Evolutionary conservation across 1,140 invertebrate species (phyloP), one percentile per base, ranked within the genome.

Genomic region (Alviniconcha marisindica): DNA sequence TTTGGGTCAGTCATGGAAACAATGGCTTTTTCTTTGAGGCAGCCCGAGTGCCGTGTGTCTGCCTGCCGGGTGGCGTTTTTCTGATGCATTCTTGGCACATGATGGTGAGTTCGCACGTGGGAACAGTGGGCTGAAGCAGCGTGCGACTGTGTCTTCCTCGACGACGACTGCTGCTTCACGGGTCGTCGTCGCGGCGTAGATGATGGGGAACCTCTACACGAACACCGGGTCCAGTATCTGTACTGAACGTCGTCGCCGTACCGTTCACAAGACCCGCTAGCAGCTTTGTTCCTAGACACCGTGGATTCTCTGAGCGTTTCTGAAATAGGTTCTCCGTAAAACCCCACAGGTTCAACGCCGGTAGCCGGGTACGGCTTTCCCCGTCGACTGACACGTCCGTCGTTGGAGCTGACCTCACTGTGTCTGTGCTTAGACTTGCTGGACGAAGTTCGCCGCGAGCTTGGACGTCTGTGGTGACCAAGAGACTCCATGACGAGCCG

Each of bases 161-260:
- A 5, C 4, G 56, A 36, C 24, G 33, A 18, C 24, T 18, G 28
- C n/a, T 66, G 69, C 2, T 40, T 31, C 2, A 21, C 69, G 2
- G 69, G 69, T 71, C 69, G 12, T 10, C 69, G 69, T 3, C 69
- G 33, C 24, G 69, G 69, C 24, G 69, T 71, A 33, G 69, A 71
- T 28, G 69, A 71, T 3, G 69, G 69, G 40, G 69, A 71, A 15
- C 69, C 69, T 40, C 69, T 21, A 28, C 69, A 71, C 15, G 69
- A 40, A 40, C 69, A 71, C 14, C 69, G 69, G 24, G 69, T 71
- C 36, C 33, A 36, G 36, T 71, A 71, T 1, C 69, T 33, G 36
- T 71, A 71, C 33, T 40, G 69, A 18, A 71, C 69, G 2, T 33
- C 33, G 24, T 71, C 69, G 2, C 36, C 2, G 69, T 71, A 28